These are phyloP conservation scores for Geophilus truncorum DNA, from an alignment of 2,888 invertebrate species.

Conservation along the genomic window DNA sequence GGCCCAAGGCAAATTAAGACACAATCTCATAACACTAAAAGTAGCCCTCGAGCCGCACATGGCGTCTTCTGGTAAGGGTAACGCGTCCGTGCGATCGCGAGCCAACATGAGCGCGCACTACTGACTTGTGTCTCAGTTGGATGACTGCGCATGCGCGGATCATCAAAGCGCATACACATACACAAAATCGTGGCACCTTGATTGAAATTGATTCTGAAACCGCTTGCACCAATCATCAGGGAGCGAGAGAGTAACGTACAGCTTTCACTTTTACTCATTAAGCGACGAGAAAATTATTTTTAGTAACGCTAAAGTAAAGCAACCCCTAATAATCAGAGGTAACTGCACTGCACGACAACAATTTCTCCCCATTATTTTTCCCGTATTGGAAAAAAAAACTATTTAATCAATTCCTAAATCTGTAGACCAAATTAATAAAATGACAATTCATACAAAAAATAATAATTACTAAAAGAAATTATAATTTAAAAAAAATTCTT, in stretches of 20 bases:
- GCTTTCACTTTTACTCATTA: not conserved
- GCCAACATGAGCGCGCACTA: slow-evolving; percentile 22
- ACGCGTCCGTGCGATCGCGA: slow-evolving; percentile 20
- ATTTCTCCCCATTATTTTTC: no score
- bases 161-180: not conserved
- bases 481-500: no score
- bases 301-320: not conserved
- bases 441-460: no score
- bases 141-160: not conserved
- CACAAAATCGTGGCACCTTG: slow-evolving; percentile 16
- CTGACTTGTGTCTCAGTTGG: not conserved
- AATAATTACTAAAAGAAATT: no score
- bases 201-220: slow-evolving; percentile 15
- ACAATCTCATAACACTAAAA: slow-evolving; percentile 20
- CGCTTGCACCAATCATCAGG: not conserved
- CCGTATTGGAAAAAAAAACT: no score
- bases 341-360: not conserved
- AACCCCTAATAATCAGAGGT: not conserved
- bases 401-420: no score
- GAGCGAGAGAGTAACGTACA: not conserved
- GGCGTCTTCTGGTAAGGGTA: not conserved
- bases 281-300: not conserved
- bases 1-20: slow-evolving; percentile 25
- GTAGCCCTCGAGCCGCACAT: slow-evolving; percentile 14
- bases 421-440: no score